Percentiles rank a stretch among this genome's conserved stretches.
These are phyloP conservation scores for Protula sp. DNA, from an alignment of 2,888 invertebrate species.

Conservation along the genomic window DNA sequence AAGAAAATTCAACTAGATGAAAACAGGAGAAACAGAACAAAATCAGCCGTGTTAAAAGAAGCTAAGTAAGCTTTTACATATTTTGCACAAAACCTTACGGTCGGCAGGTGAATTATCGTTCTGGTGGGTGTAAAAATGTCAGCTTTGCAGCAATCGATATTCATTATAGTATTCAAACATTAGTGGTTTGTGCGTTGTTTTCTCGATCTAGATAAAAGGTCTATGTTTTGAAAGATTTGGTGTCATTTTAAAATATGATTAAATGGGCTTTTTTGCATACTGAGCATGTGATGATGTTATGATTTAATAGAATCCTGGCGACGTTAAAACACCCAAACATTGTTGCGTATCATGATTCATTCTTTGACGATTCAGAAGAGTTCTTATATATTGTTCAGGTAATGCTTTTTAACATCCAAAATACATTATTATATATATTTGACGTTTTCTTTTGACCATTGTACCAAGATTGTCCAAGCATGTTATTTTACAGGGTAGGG, in stretches of 20 bases:
- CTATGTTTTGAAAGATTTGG: not conserved
- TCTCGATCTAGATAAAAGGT: not conserved
- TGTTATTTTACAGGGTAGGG: too few relatives aligned
- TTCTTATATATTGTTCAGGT: constrained; percentile 46
- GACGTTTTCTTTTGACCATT: too few relatives aligned
- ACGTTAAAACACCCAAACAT: constrained; percentile 49
- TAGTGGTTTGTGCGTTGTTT: not conserved
- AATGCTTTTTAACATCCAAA: not conserved
- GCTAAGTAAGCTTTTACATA: constrained; percentile 33
- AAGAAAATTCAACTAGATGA: constrained; percentile 49
- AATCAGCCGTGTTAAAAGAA: constrained; percentile 44
- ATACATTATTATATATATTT: constrained; percentile 4
- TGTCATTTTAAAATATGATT: not conserved
- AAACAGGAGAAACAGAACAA: constrained; percentile 38
- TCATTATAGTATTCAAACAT: too few relatives aligned
- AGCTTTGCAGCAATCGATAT: too few relatives aligned
- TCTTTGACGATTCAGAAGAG: constrained; percentile 38
- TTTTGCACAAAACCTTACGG: not conserved
- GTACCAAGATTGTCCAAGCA: too few relatives aligned
- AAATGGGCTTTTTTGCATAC: constrained; percentile 1
- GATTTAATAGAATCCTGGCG: constrained; percentile 25
- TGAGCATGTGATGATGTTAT: too few relatives aligned
- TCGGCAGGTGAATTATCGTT: too few relatives aligned
- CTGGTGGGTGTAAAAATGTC: too few relatives aligned
- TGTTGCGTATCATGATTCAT: constrained; percentile 46